Evolutionary conservation across 2,797 vertebrate genomes (phyloP).

Genomic region (Cynodonichthys magdalenae): DNA sequence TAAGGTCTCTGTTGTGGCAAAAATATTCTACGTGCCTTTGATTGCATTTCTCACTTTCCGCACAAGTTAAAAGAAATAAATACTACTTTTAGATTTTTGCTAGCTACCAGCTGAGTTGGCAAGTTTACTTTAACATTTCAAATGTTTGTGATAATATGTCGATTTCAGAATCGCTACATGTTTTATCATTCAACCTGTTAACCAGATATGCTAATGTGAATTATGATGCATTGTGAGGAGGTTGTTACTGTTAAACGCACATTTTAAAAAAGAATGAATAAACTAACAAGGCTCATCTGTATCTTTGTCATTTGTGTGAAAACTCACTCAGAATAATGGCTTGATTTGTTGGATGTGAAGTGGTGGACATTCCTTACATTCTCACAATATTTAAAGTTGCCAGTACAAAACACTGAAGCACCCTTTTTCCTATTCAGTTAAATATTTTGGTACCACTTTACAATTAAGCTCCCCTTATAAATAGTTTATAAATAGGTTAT

Average conservation of each 20-base stretch:
- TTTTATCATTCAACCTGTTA: conserved; percentile 7
- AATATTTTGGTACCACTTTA: no score
- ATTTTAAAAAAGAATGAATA: background rate
- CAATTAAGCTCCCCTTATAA: no score
- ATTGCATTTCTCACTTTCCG: background rate
- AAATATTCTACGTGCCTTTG: conserved; percentile 42
- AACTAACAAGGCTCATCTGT: background rate
- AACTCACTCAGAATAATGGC: background rate
- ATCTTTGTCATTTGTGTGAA: background rate
- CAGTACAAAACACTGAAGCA: no score
- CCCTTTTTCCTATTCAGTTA: no score
- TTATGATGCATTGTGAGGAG: conserved; percentile 15
- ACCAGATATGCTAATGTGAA: conserved; percentile 15
- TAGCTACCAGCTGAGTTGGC: background rate
- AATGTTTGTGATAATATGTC: background rate
- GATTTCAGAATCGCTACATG: background rate
- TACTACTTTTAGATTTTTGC: background rate
- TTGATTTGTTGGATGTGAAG: no score
- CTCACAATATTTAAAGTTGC: no score
- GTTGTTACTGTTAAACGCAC: conserved; percentile 20
- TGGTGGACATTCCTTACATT: no score
- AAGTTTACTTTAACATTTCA: conserved; percentile 5
- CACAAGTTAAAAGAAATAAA: background rate
- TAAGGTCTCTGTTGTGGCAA: background rate
- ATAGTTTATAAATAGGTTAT: no score